A percentile compares a stretch with the other conserved stretches of the same genome.
phyloP scores from a whole-genome alignment of 2,888 invertebrate species.

The Phaonia tiefii region DNA sequence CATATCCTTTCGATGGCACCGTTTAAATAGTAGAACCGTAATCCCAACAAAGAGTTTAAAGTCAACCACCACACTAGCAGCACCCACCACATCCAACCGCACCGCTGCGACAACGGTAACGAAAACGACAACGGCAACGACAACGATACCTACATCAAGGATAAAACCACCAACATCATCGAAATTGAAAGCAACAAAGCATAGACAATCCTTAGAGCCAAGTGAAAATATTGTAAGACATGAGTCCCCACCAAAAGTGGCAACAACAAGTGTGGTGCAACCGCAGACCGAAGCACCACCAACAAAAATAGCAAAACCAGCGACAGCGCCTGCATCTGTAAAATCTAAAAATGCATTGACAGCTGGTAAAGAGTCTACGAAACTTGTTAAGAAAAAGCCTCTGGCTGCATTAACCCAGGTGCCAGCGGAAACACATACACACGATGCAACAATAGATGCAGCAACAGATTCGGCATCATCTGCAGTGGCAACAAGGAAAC shows the following conservation, averaged over 20 bases:
- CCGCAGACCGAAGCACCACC: slow-evolving; percentile 41
- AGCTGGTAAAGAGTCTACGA: slow-evolving; percentile 6
- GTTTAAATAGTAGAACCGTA: slow-evolving; percentile 50
- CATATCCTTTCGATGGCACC: slow-evolving; percentile 51
- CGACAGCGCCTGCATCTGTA: slow-evolving; percentile 60
- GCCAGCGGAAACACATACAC: not conserved
- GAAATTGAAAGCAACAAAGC: not conserved
- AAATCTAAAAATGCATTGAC: slow-evolving; percentile 63
- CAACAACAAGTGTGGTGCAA: slow-evolving; percentile 39
- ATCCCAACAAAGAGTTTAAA: slow-evolving; percentile 49
- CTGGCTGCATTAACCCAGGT: not conserved
- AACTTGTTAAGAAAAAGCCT: slow-evolving; percentile 27
- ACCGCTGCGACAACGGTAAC: slow-evolving; percentile 64
- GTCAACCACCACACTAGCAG: slow-evolving; percentile 37
- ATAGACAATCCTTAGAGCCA: slow-evolving; percentile 1
- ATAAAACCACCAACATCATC: not conserved
- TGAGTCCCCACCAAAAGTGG: slow-evolving; percentile 19
- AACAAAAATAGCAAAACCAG: slow-evolving; percentile 47
- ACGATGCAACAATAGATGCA: too few relatives aligned
- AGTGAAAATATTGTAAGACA: slow-evolving; percentile 30
- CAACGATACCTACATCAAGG: slow-evolving; percentile 41
- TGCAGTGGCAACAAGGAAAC: slow-evolving; percentile 68
- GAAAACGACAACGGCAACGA: slow-evolving; percentile 48
- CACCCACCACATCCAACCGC: slow-evolving; percentile 67
- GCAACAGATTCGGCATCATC: not conserved